Percentiles rank a stretch among this genome's conserved stretches.
Evolutionary conservation across 2,113 vertebrate species (phyloP).

Genomic region (Gymnobelideus leadbeateri): DNA sequence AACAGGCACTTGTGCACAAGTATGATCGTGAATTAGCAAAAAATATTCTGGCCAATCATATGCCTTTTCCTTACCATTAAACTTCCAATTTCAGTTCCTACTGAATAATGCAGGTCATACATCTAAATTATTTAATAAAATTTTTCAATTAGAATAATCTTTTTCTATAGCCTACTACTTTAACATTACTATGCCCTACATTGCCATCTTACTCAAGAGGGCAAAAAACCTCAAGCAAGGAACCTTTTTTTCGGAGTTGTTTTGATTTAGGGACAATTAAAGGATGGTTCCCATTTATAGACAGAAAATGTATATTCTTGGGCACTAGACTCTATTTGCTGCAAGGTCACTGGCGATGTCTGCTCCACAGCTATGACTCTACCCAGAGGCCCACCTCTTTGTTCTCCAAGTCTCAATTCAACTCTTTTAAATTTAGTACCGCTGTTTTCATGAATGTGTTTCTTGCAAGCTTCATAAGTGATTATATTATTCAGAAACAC

Average conservation of each 20-base stretch:
- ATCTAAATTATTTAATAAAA: constrained; percentile 96
- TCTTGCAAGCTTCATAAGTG: neutral
- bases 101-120: constrained; percentile 94
- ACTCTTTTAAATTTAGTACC: neutral
- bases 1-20: constrained; percentile 79
- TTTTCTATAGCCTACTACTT: constrained; percentile 73
- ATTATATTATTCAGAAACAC: neutral
- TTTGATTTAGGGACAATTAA: neutral
- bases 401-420: neutral
- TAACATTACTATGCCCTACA: constrained; percentile 70
- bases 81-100: constrained; percentile 91
- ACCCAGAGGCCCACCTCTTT: neutral
- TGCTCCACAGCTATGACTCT: neutral
- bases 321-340: neutral
- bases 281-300: neutral
- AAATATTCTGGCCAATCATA: constrained; percentile 85
- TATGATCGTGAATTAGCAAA: constrained; percentile 81
- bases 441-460: neutral
- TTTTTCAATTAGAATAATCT: constrained; percentile 91
- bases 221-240: neutral
- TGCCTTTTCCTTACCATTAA: constrained; percentile 93
- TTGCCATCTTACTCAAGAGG: constrained; percentile 31
- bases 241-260: neutral
- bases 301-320: neutral
- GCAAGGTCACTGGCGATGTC: neutral